phyloP scores from a whole-genome alignment of 2,888 invertebrate species.

The Hesperia comma region DNA sequence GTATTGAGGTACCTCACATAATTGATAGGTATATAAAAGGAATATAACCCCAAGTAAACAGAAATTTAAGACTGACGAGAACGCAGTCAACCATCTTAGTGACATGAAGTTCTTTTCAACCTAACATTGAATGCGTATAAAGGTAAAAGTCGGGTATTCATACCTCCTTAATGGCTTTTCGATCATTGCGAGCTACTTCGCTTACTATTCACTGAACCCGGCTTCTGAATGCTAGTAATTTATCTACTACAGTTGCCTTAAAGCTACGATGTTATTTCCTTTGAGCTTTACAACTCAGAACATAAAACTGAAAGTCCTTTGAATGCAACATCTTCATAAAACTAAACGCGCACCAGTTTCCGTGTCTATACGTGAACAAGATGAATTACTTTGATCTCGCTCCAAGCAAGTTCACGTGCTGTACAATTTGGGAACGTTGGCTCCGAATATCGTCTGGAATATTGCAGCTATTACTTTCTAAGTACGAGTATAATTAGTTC shows the following conservation, averaged over 20 bases:
- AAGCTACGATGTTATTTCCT: background rate
- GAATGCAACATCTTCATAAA: slow-evolving; percentile 16
- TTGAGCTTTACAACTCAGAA: slow-evolving; percentile 6
- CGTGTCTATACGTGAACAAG: slow-evolving; percentile 54
- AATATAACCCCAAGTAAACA: background rate
- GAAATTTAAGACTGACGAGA: background rate
- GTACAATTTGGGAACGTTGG: slow-evolving; percentile 12
- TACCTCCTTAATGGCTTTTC: slow-evolving; percentile 49
- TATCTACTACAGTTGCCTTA: slow-evolving; percentile 43
- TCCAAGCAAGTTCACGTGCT: slow-evolving; percentile 28
- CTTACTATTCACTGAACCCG: slow-evolving; percentile 52
- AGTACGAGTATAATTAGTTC: slow-evolving; percentile 8
- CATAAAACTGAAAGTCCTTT: slow-evolving; percentile 3
- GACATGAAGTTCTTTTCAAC: slow-evolving; percentile 32
- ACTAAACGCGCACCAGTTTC: slow-evolving; percentile 26
- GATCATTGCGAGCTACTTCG: slow-evolving; percentile 47
- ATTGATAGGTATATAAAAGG: too few relatives aligned
- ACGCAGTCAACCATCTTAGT: slow-evolving; percentile 5
- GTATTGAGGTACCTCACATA: too few relatives aligned
- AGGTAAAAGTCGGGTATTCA: slow-evolving; percentile 33
- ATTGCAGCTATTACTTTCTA: slow-evolving; percentile 12
- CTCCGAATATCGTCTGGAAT: slow-evolving; percentile 11
- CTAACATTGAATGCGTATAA: slow-evolving; percentile 29
- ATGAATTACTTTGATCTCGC: slow-evolving; percentile 56
- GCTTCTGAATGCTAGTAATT: slow-evolving; percentile 53